Evolutionary conservation across 2,888 invertebrate species (phyloP).

Genomic region (Cecidostiba fungosa): DNA sequence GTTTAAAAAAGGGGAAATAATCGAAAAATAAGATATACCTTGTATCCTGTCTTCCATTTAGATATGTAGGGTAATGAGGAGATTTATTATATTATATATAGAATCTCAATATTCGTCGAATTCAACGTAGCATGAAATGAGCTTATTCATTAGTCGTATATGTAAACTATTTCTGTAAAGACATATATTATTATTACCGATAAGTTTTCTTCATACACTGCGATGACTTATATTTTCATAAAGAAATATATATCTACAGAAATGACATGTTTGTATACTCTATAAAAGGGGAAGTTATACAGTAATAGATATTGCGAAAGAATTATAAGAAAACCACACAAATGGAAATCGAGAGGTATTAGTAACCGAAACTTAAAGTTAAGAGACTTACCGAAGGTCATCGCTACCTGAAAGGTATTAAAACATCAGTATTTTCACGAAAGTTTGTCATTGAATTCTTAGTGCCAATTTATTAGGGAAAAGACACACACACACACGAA

Average conservation of each 20-base stretch:
- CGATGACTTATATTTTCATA: conserved; percentile 30
- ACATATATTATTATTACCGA: conserved; percentile 18
- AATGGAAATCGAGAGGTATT: conserved; percentile 34
- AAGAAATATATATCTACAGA: conserved; percentile 13
- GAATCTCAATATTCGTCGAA: conserved; percentile 24
- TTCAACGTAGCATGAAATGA: neutral
- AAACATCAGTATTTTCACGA: conserved; percentile 73
- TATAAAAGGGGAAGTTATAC: neutral
- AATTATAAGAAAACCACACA: neutral
- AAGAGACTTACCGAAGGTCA: conserved; percentile 41
- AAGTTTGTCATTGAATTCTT: conserved; percentile 72
- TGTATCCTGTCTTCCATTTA: conserved; percentile 62
- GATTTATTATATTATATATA: neutral
- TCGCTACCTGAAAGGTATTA: conserved; percentile 68
- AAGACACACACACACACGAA: conserved; percentile 56
- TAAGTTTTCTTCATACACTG: conserved; percentile 17
- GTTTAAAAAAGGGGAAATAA: conserved; percentile 20
- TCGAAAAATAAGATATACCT: conserved; percentile 36
- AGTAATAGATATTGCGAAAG: conserved; percentile 7
- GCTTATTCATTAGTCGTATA: conserved; percentile 15
- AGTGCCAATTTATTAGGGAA: conserved; percentile 71
- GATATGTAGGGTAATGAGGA: conserved; percentile 45
- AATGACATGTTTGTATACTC: neutral
- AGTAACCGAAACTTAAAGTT: conserved; percentile 42
- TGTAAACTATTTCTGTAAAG: conserved; percentile 35